These are phyloP conservation scores for Ectropis grisescens DNA, from an alignment of 1,140 invertebrate species.

Conservation along the genomic window DNA sequence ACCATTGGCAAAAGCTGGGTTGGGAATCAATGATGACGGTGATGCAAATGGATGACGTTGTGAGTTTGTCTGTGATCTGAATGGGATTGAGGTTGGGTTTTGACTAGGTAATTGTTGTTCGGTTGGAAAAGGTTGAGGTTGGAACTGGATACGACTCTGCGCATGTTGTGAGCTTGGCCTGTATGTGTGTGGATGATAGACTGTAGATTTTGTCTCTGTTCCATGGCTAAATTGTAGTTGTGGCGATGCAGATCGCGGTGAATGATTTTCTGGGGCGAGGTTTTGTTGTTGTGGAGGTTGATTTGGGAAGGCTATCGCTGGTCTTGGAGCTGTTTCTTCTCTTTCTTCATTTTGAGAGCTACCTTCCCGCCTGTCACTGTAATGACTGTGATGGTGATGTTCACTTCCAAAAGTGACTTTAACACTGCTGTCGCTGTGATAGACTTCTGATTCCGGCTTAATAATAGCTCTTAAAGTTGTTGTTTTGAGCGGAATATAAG, in stretches of 20 bases:
- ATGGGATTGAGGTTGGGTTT: slow-evolving; percentile 43
- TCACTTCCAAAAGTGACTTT: slow-evolving; percentile 82
- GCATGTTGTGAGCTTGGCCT: slow-evolving; percentile 32
- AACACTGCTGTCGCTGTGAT: slow-evolving; percentile 81
- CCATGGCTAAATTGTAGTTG: slow-evolving; percentile 36
- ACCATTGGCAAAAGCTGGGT: slow-evolving; percentile 30
- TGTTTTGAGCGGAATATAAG: slow-evolving; percentile 70
- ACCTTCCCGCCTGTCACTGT: slow-evolving; percentile 67
- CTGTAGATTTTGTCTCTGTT: slow-evolving; percentile 24
- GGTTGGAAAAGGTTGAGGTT: slow-evolving; percentile 47
- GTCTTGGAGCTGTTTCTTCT: slow-evolving; percentile 71
- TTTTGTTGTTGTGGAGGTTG: slow-evolving; percentile 30
- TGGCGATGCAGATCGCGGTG: slow-evolving; percentile 32
- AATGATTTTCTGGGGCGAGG: too few relatives aligned
- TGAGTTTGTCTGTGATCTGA: slow-evolving; percentile 43
- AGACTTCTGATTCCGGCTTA: slow-evolving; percentile 85
- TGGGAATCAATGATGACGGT: slow-evolving; percentile 26
- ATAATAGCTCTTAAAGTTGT: slow-evolving; percentile 87
- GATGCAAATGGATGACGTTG: slow-evolving; percentile 52
- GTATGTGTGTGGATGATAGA: slow-evolving; percentile 36
- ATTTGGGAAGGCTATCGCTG: slow-evolving; percentile 72
- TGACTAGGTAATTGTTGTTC: slow-evolving; percentile 59
- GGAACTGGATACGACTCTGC: slow-evolving; percentile 63
- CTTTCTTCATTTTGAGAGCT: slow-evolving; percentile 66
- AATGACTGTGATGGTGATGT: slow-evolving; percentile 60